phyloP scores from a whole-genome alignment of 2,113 vertebrate genomes.

The Cyanoramphus novaezelandiae region DNA sequence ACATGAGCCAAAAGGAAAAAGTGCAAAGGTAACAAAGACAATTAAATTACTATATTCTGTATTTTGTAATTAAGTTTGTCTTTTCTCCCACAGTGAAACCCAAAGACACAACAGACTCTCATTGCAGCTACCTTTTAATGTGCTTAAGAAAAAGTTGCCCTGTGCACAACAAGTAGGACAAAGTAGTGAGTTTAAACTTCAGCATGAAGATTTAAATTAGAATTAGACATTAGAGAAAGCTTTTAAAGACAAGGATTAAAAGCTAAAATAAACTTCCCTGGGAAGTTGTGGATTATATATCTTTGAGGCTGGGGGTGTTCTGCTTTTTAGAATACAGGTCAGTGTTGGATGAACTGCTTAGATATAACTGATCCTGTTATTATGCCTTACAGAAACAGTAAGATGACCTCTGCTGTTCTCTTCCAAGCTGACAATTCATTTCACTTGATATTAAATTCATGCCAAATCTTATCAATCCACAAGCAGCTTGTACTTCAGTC shows the following conservation, averaged over 20 bases:
- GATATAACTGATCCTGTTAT: neutral
- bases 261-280: neutral
- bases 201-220: neutral
- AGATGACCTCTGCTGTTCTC: neutral
- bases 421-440: neutral
- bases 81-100: neutral
- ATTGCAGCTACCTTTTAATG: neutral
- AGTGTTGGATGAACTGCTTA: neutral
- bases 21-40: neutral
- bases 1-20: neutral
- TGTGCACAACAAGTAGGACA: neutral
- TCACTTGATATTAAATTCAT: neutral
- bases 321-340: neutral
- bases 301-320: neutral
- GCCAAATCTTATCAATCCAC: neutral
- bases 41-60: neutral
- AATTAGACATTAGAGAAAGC: neutral
- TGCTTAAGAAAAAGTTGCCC: neutral
- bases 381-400: neutral
- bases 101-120: neutral
- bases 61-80: neutral
- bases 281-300: neutral
- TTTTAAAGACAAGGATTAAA: neutral
- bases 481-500: neutral
- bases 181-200: neutral